These are phyloP conservation scores for Xestia c-nigrum DNA, from an alignment of 2,888 invertebrate species.

Conservation along the genomic window DNA sequence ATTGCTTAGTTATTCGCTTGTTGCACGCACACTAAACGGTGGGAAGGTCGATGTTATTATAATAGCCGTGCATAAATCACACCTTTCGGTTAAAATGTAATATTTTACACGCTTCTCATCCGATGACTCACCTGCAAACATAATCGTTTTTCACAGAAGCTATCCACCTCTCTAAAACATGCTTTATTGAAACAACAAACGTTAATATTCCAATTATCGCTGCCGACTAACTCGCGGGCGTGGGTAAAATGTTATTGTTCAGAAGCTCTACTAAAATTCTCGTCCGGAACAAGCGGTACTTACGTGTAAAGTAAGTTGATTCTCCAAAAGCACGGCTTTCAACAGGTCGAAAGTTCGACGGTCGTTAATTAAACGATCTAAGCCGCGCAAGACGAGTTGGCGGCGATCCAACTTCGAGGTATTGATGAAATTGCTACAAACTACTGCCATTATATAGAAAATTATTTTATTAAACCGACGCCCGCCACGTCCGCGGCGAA, in stretches of 20 bases:
- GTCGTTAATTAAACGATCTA: slow-evolving; percentile 90
- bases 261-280: slow-evolving; percentile 70
- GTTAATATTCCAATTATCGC: slow-evolving; percentile 62
- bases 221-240: slow-evolving; percentile 41
- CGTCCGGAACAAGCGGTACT: slow-evolving; percentile 75
- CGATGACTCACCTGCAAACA: slow-evolving; percentile 55
- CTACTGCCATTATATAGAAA: slow-evolving; percentile 78
- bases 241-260: slow-evolving; percentile 59
- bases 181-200: slow-evolving; percentile 48
- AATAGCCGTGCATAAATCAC: slow-evolving; percentile 61
- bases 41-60: slow-evolving; percentile 67
- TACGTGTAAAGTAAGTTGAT: slow-evolving; percentile 83
- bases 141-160: slow-evolving; percentile 52
- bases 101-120: slow-evolving; percentile 51
- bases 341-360: slow-evolving; percentile 90
- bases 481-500: slow-evolving; percentile 73
- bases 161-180: slow-evolving; percentile 38
- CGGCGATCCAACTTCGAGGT: slow-evolving; percentile 81
- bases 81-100: slow-evolving; percentile 51
- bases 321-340: slow-evolving; percentile 85
- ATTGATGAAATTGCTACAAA: slow-evolving; percentile 87
- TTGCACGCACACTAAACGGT: slow-evolving; percentile 69
- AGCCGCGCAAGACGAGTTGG: slow-evolving; percentile 85
- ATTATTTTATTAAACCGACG: slow-evolving; percentile 77
- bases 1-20: slow-evolving; percentile 75